phyloP scores from a whole-genome alignment of 1,140 invertebrate species.

The Apis laboriosa region DNA sequence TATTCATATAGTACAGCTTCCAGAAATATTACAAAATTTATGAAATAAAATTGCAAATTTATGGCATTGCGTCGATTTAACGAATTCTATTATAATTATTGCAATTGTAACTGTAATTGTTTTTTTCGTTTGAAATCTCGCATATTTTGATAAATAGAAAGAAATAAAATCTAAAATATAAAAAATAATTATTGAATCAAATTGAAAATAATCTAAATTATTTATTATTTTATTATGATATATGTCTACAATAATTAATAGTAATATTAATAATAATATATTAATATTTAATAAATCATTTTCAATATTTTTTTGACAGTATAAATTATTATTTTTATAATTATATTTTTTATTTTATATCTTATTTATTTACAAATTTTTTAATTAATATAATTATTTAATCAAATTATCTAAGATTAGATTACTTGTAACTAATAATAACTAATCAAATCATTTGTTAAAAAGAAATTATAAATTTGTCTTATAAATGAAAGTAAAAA shows the following conservation, averaged over 20 bases:
- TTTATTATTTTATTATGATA: not conserved
- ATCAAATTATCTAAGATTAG: not conserved
- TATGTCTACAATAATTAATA: no score
- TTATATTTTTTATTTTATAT: not conserved
- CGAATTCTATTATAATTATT: conserved; percentile 50
- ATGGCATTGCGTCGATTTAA: conserved; percentile 61
- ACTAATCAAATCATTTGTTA: not conserved
- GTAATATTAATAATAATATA: not conserved
- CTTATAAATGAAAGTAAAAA: not conserved
- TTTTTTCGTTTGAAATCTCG: conserved; percentile 33
- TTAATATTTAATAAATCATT: not conserved
- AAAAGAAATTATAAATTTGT: not conserved
- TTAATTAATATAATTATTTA: not conserved
- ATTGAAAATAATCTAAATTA: not conserved
- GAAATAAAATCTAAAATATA: not conserved
- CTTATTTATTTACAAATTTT: not conserved
- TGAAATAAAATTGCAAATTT: conserved; percentile 33
- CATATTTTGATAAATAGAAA: conserved; percentile 10
- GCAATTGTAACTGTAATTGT: conserved; percentile 20
- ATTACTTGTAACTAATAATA: no score
- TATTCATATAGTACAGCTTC: not conserved
- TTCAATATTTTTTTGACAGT: not conserved
- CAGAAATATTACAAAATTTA: conserved; percentile 24
- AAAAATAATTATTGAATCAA: not conserved
- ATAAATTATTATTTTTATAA: not conserved